A percentile compares a stretch with the other conserved stretches of the same genome.
phyloP scores from a whole-genome alignment of 2,797 vertebrate species.

The Melopsittacus undulatus region DNA sequence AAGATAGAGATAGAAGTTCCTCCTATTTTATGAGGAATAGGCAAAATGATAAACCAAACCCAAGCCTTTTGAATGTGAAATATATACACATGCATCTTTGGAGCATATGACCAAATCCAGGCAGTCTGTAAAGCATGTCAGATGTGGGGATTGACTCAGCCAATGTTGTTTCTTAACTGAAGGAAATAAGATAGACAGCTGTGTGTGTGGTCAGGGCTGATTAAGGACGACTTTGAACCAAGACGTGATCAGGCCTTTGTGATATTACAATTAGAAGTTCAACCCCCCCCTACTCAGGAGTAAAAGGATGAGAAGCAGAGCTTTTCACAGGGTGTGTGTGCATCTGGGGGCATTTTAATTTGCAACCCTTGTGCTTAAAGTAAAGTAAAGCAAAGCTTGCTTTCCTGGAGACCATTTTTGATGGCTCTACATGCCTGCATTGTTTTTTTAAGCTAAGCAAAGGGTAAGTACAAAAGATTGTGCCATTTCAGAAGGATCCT shows the following conservation, averaged over 20 bases:
- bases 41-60: background rate
- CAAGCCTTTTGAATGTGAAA: background rate
- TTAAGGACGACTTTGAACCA: conserved; percentile 50
- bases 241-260: conserved; percentile 49
- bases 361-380: conserved; percentile 11
- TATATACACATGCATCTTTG: background rate
- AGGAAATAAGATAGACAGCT: conserved; percentile 40
- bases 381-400: conserved; percentile 8
- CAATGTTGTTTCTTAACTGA: background rate
- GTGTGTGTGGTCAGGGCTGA: conserved; percentile 58
- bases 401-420: conserved; percentile 42
- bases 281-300: background rate
- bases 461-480: conserved; percentile 56
- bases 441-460: conserved; percentile 57
- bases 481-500: conserved; percentile 61
- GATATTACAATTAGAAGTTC: conserved; percentile 53
- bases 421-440: conserved; percentile 49
- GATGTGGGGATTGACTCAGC: background rate
- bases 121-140: conserved; percentile 15
- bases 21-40: background rate
- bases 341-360: conserved; percentile 45
- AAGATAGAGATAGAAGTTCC: background rate
- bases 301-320: conserved; percentile 31
- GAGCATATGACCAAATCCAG: background rate
- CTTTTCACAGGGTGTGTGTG: background rate